These are phyloP conservation scores for Mus spretus DNA, from an alignment of 2,797 vertebrate genomes.

Conservation along the genomic window DNA sequence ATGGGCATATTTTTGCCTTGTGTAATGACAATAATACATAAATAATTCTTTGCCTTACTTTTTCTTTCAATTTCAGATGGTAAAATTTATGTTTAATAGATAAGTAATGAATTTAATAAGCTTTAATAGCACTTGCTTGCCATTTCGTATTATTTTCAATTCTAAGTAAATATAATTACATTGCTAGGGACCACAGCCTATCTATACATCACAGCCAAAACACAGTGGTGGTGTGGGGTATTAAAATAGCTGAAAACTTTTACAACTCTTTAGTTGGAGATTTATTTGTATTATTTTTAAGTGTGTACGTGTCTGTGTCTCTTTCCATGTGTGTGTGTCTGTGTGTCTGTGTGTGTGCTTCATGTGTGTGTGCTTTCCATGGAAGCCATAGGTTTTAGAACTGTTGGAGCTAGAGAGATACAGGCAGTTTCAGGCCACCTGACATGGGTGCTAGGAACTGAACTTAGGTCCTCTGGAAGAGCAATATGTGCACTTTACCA, in stretches of 20 bases:
- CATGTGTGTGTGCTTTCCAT: too few species aligned
- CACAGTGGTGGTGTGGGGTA: background rate
- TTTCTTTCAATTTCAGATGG: slow-evolving; percentile 20
- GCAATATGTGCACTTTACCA: background rate
- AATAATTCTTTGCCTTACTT: background rate
- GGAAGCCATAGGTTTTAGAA: background rate
- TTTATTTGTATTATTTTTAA: background rate
- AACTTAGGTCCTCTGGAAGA: background rate
- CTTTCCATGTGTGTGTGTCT: background rate
- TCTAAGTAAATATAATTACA: background rate
- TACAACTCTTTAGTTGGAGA: background rate
- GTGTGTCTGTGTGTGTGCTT: background rate
- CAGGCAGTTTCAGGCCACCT: background rate
- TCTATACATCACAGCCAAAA: background rate
- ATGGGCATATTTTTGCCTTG: background rate
- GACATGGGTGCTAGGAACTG: background rate
- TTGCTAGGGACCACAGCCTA: background rate
- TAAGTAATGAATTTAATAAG: slow-evolving; percentile 27
- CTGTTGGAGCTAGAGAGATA: background rate
- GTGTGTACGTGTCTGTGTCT: background rate
- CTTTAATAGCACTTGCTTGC: background rate
- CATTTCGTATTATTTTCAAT: slow-evolving; percentile 46
- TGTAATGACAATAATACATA: background rate
- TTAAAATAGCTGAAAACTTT: background rate
- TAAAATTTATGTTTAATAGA: slow-evolving; percentile 2